Conservation (phyloP, 2,113 vertebrate species). For the Herpetotheres cachinnans region DNA sequence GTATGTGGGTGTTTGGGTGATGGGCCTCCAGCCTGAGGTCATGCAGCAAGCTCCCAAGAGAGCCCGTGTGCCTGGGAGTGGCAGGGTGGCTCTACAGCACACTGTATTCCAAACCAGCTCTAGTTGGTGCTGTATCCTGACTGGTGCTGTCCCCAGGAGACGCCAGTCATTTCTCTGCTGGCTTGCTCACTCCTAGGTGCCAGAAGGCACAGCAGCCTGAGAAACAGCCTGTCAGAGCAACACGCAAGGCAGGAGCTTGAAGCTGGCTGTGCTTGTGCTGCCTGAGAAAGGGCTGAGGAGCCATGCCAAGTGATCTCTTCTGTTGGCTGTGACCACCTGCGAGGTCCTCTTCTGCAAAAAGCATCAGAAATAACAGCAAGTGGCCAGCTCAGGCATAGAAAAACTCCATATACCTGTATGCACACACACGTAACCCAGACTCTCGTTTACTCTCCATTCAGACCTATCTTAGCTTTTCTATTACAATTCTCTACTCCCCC, state of each 20-base stretch:
- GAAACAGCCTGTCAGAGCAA: not conserved
- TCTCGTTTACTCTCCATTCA: not conserved
- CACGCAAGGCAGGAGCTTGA: not conserved
- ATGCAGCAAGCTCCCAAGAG: not conserved
- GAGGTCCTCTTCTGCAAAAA: not conserved
- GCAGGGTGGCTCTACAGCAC: not conserved
- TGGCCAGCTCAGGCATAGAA: not conserved
- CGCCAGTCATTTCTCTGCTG: not conserved
- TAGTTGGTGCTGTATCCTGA: not conserved
- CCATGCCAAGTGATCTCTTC: not conserved
- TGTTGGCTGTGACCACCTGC: not conserved
- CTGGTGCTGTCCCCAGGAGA: accelerated
- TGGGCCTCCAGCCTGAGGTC: not conserved
- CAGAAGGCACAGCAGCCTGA: not conserved
- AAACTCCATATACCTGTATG: accelerated
- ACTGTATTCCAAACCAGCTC: not conserved
- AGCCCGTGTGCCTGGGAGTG: not conserved
- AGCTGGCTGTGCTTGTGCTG: not conserved
- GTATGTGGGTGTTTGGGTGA: not conserved
- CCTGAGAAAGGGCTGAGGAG: not conserved
- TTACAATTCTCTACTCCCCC: not conserved
- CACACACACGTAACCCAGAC: not conserved
- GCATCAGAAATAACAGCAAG: not conserved
- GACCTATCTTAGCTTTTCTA: not conserved
- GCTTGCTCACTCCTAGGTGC: not conserved